Conservation (phyloP, 2,888 invertebrate species). For the Apamea epomidion region DNA sequence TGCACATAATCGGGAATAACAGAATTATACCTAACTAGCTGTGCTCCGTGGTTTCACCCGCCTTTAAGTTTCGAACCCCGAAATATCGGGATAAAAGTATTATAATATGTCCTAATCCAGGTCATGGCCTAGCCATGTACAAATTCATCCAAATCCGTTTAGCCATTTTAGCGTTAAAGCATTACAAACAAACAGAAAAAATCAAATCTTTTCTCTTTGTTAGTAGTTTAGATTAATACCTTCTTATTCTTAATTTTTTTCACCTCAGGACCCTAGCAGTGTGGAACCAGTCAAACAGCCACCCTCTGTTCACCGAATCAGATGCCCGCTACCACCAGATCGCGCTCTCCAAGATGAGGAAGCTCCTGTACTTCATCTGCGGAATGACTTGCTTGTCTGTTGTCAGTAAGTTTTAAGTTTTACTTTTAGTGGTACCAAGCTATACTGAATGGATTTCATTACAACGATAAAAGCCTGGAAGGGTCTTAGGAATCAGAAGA, state of each 20-base stretch:
- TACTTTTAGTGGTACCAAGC: neutral
- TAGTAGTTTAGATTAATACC: neutral
- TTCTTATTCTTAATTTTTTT: neutral
- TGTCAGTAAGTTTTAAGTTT: constrained; percentile 90
- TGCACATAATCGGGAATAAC: neutral
- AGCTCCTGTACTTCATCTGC: constrained; percentile 92
- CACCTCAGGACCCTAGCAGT: constrained; percentile 92
- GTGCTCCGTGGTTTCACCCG: too few relatives aligned
- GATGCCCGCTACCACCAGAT: constrained; percentile 94
- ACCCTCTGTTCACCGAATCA: constrained; percentile 96
- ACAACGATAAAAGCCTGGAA: neutral
- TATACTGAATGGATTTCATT: neutral
- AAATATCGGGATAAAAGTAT: too few relatives aligned
- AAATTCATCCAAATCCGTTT: too few relatives aligned
- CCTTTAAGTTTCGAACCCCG: too few relatives aligned
- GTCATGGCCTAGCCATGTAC: too few relatives aligned
- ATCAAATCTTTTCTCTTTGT: too few relatives aligned
- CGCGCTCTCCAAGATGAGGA: constrained; percentile 94
- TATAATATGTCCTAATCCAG: too few relatives aligned
- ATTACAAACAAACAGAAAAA: too few relatives aligned
- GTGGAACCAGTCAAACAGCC: constrained; percentile 96
- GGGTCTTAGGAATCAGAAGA: neutral
- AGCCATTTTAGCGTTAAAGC: too few relatives aligned
- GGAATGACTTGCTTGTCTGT: constrained; percentile 91
- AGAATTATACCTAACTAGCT: neutral